These are phyloP conservation scores for Hemibagrus guttatus DNA, from an alignment of 2,797 vertebrate species.

Conservation along the genomic window DNA sequence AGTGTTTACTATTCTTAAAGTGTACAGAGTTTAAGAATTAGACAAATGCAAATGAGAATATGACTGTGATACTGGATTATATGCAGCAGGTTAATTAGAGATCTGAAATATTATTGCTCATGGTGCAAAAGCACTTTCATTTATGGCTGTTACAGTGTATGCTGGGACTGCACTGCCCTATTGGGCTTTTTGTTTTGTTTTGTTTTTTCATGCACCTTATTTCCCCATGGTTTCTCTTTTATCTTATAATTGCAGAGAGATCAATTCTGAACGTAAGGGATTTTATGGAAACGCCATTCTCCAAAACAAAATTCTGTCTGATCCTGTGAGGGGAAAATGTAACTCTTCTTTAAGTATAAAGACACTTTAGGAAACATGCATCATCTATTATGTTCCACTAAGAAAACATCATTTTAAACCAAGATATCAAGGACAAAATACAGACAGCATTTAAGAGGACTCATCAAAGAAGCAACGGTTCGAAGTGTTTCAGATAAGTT, in stretches of 20 bases:
- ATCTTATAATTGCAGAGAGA: not conserved
- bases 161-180: not conserved
- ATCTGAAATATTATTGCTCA: conserved; percentile 15
- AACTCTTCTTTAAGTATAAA: not conserved
- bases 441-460: not conserved
- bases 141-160: not conserved
- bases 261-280: not conserved
- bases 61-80: conserved; percentile 55
- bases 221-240: not conserved
- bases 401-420: not conserved
- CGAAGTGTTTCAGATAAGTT: not conserved
- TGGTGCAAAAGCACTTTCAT: not conserved
- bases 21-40: conserved; percentile 59
- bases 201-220: not conserved
- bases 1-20: conserved; percentile 73
- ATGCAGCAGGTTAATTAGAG: conserved; percentile 51
- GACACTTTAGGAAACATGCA: not conserved
- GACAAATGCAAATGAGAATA: conserved; percentile 55
- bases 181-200: not conserved
- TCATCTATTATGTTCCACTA: not conserved
- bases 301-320: not conserved
- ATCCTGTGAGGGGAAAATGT: not conserved
- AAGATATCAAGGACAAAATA: not conserved
- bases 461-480: not conserved
- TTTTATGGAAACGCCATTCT: not conserved